phyloP scores from a whole-genome alignment of 1,140 invertebrate genomes.

The Aphidius gifuensis region DNA sequence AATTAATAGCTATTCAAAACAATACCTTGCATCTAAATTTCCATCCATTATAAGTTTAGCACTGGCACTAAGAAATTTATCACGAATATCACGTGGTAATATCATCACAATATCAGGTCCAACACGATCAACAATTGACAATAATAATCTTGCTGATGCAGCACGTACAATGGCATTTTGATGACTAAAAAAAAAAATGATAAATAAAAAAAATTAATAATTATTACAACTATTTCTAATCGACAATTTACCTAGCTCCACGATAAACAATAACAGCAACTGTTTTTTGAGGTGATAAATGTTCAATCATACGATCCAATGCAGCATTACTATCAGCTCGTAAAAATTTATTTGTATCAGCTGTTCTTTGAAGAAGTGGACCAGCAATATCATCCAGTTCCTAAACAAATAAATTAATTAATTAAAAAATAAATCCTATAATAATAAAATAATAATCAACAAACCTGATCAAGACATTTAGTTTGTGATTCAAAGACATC shows the following conservation, averaged over 20 bases:
- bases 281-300: slow-evolving; percentile 61
- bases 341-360: slow-evolving; percentile 90
- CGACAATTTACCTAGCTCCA: slow-evolving; percentile 60
- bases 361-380: slow-evolving; percentile 78
- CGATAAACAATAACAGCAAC: slow-evolving; percentile 61
- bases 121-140: slow-evolving; percentile 65
- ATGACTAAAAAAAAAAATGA: slow-evolving; percentile 65
- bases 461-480: slow-evolving; percentile 73
- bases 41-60: slow-evolving; percentile 84
- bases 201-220: slow-evolving; percentile 12
- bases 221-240: slow-evolving; percentile 4
- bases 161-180: slow-evolving; percentile 82
- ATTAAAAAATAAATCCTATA: neutral
- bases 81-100: slow-evolving; percentile 73
- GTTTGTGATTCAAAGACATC: slow-evolving; percentile 72
- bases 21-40: slow-evolving; percentile 77
- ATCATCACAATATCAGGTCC: slow-evolving; percentile 73
- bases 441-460: slow-evolving; percentile 26
- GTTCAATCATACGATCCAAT: slow-evolving; percentile 75
- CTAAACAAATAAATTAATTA: slow-evolving; percentile 44
- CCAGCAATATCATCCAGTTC: slow-evolving; percentile 83
- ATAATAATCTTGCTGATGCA: slow-evolving; percentile 74
- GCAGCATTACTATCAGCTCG: slow-evolving; percentile 82
- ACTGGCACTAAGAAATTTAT: slow-evolving; percentile 74
- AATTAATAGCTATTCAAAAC: neutral